Conservation (phyloP, 2,888 invertebrate genomes). For the Nymphalis urticae region DNA sequence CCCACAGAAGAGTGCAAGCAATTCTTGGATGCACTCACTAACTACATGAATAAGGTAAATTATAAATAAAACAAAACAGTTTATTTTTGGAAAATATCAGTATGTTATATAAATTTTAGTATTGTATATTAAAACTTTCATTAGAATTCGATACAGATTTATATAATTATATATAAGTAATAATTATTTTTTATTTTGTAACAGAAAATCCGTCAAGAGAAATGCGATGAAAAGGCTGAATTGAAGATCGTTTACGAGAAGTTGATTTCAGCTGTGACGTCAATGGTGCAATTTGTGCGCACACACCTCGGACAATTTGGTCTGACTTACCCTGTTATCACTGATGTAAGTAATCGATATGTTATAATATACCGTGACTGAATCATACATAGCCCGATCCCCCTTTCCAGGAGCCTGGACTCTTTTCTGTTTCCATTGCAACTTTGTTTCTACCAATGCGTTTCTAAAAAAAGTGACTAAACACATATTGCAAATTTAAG, state of each 20-base stretch:
- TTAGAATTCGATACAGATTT: too few relatives aligned
- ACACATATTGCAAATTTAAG: too few relatives aligned
- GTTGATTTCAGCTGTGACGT: conserved; percentile 80
- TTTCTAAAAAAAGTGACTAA: too few relatives aligned
- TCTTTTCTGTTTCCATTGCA: too few relatives aligned
- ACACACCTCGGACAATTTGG: conserved; percentile 60
- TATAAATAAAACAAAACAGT: background rate
- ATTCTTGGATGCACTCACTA: conserved; percentile 81
- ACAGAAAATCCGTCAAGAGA: conserved; percentile 82
- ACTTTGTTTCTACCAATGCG: too few relatives aligned
- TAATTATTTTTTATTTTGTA: background rate
- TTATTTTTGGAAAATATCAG: background rate
- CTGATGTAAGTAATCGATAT: conserved; percentile 52
- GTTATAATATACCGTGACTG: too few relatives aligned
- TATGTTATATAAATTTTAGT: too few relatives aligned
- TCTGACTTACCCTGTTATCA: conserved; percentile 46
- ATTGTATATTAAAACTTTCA: too few relatives aligned
- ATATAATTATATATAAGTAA: too few relatives aligned
- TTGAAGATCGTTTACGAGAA: conserved; percentile 83
- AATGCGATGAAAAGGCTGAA: conserved; percentile 83
- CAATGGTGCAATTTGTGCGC: conserved; percentile 71
- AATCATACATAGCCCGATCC: too few relatives aligned
- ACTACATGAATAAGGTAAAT: conserved; percentile 84
- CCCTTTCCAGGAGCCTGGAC: too few relatives aligned
- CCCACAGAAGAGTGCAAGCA: conserved; percentile 84